Percentiles rank a stretch among this genome's conserved stretches.
Evolutionary conservation across 2,113 vertebrate species (phyloP).

Genomic region (Rhodinocichla rosea): DNA sequence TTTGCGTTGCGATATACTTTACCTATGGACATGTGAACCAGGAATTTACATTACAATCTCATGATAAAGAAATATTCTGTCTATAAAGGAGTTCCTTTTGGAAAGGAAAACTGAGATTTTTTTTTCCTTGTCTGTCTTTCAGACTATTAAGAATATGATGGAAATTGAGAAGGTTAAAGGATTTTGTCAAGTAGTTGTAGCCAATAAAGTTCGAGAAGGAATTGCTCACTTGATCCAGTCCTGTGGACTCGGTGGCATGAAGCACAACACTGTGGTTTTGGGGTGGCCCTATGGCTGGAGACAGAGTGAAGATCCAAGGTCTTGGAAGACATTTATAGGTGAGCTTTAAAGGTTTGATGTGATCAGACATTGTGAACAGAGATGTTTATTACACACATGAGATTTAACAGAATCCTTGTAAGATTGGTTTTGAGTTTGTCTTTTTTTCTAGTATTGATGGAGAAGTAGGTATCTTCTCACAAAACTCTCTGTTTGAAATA

Average conservation of each 20-base stretch:
- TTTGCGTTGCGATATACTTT: neutral
- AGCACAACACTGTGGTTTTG: constrained; percentile 96
- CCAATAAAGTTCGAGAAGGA: constrained; percentile 90
- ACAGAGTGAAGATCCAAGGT: constrained; percentile 95
- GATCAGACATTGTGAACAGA: neutral
- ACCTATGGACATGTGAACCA: neutral
- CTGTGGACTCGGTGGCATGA: constrained; percentile 95
- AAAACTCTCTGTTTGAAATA: neutral
- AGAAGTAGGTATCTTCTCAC: neutral
- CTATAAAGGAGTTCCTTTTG: neutral
- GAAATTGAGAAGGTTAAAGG: constrained; percentile 97
- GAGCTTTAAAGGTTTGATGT: constrained; percentile 4
- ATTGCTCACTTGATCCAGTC: constrained; percentile 96
- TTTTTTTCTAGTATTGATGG: neutral
- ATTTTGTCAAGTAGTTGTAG: constrained; percentile 96
- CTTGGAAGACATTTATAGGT: constrained; percentile 99
- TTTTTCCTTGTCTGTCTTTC: neutral
- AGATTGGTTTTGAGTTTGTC: neutral
- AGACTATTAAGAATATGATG: constrained; percentile 99
- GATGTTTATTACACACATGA: neutral
- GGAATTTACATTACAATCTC: neutral
- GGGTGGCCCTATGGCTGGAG: constrained; percentile 98
- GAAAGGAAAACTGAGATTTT: neutral
- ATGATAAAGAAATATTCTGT: neutral
- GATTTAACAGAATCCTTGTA: neutral